phyloP scores from a whole-genome alignment of 1,140 invertebrate species.

The Halesus radiatus region DNA sequence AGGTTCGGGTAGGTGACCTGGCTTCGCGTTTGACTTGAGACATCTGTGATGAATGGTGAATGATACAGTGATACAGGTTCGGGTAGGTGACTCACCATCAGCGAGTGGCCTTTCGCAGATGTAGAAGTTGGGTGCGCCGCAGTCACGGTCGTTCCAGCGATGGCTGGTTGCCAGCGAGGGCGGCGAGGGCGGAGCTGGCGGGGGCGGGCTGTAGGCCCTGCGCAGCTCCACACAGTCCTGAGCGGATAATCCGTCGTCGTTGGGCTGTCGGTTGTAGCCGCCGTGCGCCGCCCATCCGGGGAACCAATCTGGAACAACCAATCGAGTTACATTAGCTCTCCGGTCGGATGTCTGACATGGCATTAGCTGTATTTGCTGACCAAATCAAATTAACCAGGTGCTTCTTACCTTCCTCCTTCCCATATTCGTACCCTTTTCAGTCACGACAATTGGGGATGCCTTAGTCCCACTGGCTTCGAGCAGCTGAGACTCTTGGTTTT shows the following conservation, averaged over 20 bases:
- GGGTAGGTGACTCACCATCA: conserved; percentile 65
- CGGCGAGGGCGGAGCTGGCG: conserved; percentile 61
- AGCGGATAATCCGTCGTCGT: conserved; percentile 82
- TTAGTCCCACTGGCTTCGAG: too few relatives aligned
- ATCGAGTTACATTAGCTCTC: too few relatives aligned
- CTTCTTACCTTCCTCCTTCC: too few relatives aligned
- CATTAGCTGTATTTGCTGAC: too few relatives aligned
- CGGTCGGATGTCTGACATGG: too few relatives aligned
- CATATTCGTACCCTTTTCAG: too few relatives aligned
- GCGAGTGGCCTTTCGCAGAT: conserved; percentile 76
- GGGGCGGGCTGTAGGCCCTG: conserved; percentile 72
- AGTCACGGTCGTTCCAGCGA: conserved; percentile 86
- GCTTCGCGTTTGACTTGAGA: too few relatives aligned
- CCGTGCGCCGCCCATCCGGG: conserved; percentile 77
- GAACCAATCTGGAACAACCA: conserved; percentile 79
- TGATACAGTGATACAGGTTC: background rate
- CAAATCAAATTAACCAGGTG: too few relatives aligned
- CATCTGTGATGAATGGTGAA: too few relatives aligned
- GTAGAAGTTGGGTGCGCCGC: conserved; percentile 78
- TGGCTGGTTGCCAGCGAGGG: conserved; percentile 68
- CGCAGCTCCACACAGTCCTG: conserved; percentile 86
- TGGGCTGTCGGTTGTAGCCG: conserved; percentile 80
- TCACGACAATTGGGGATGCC: too few relatives aligned
- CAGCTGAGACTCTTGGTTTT: too few relatives aligned
- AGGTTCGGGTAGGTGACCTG: too few relatives aligned